phyloP scores from a whole-genome alignment of 2,113 vertebrate genomes.

The Cyphotilapia sp. region DNA sequence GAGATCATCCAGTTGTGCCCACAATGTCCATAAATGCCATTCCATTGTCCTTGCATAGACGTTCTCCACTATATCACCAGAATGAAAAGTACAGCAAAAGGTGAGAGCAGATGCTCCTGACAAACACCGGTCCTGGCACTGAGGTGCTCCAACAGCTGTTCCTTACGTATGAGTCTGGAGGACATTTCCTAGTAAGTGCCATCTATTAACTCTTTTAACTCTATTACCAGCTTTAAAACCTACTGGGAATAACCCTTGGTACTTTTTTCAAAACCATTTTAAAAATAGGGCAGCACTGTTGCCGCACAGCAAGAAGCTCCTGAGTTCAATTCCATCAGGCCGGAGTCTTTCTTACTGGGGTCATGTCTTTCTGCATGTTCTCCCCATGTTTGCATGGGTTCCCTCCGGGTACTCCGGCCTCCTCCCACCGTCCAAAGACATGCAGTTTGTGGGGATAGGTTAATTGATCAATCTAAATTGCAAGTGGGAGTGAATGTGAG shows the following conservation, averaged over 20 bases:
- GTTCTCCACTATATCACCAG: neutral
- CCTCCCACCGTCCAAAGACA: neutral
- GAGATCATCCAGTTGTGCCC: neutral
- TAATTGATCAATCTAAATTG: neutral
- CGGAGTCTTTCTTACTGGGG: neutral
- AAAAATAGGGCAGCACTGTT: neutral
- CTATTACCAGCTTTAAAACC: neutral
- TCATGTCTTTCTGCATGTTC: neutral
- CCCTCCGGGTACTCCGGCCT: neutral
- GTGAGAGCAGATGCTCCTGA: neutral
- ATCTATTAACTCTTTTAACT: neutral
- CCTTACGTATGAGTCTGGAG: neutral
- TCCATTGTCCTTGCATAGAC: neutral
- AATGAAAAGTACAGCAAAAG: neutral
- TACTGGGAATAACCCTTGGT: neutral
- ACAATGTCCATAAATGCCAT: neutral
- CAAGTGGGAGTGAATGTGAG: neutral
- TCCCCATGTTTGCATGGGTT: neutral
- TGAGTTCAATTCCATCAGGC: neutral
- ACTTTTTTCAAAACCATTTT: neutral
- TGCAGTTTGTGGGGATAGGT: neutral
- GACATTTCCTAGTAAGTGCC: neutral
- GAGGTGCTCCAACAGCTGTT: neutral
- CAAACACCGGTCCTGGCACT: neutral
- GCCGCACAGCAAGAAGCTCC: neutral